Percentiles rank a stretch among this genome's conserved stretches.
Evolutionary conservation across 1,140 invertebrate species (phyloP).

Genomic region (Oncopeltus fasciatus): DNA sequence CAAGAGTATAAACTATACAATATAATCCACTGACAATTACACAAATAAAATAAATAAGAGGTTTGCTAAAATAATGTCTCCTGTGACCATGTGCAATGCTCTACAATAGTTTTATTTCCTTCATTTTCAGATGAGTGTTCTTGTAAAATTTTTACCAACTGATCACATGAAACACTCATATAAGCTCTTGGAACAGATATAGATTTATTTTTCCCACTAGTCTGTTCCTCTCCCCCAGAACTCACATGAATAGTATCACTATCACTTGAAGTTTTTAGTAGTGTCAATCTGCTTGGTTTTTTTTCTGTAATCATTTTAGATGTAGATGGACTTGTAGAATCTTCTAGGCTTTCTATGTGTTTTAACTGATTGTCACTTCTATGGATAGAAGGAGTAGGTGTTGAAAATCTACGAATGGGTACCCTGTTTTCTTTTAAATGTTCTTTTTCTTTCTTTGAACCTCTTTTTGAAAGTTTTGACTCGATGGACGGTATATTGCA

Average conservation of each 20-base stretch:
- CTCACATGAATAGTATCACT: constrained; percentile 17
- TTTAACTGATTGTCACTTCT: constrained; percentile 2
- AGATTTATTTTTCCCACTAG: constrained; percentile 11
- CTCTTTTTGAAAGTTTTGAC: not conserved
- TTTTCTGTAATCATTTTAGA: not conserved
- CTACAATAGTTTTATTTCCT: constrained; percentile 15
- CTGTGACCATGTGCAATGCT: constrained; percentile 25
- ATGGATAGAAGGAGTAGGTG: constrained; percentile 1
- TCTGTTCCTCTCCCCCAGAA: constrained; percentile 1
- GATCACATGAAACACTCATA: constrained; percentile 16
- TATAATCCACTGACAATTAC: constrained; percentile 3
- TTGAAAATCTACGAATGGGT: constrained; percentile 15
- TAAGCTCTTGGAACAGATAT: constrained; percentile 14
- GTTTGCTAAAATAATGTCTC: constrained; percentile 24
- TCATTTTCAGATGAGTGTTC: constrained; percentile 14
- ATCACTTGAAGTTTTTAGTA: constrained; percentile 19
- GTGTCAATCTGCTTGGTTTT: not conserved
- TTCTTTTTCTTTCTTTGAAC: constrained; percentile 9
- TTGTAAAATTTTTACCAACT: constrained; percentile 19
- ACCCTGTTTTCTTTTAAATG: constrained; percentile 1
- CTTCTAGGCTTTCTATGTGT: constrained; percentile 2
- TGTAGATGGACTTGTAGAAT: constrained; percentile 9
- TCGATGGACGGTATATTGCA: constrained; percentile 7
- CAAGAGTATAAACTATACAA: constrained; percentile 4
- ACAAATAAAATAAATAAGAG: not conserved